These are phyloP conservation scores for Lampropteryx suffumata DNA, from an alignment of 2,888 invertebrate species.

Conservation along the genomic window DNA sequence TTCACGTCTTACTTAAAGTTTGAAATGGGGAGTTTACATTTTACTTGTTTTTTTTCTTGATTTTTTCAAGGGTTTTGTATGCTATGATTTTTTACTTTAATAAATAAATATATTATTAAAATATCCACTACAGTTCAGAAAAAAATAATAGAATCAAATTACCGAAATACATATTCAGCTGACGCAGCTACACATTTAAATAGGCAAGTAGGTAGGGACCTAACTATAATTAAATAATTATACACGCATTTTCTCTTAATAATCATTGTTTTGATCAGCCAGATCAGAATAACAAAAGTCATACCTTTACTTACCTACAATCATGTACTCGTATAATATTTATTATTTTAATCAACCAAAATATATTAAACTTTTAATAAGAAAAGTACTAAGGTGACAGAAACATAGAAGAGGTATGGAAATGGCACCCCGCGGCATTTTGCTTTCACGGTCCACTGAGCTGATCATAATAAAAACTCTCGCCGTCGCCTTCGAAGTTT, in stretches of 20 bases:
- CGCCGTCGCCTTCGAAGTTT: constrained; percentile 82
- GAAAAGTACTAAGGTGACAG: constrained; percentile 76
- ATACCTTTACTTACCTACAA: too few relatives aligned
- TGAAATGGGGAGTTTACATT: constrained; percentile 57
- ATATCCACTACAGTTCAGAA: too few relatives aligned
- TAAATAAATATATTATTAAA: too few relatives aligned
- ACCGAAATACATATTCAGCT: too few relatives aligned
- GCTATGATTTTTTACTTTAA: background rate
- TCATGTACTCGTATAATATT: background rate
- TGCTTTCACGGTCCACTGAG: constrained; percentile 83
- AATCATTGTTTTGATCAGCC: too few relatives aligned
- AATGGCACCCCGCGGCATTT: constrained; percentile 77
- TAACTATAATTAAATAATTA: too few relatives aligned
- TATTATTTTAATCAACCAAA: constrained; percentile 6
- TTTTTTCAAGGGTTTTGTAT: constrained; percentile 27
- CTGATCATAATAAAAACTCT: constrained; percentile 84
- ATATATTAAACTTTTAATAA: constrained; percentile 70
- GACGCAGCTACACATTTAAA: too few relatives aligned
- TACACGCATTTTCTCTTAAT: too few relatives aligned
- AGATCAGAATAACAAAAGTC: too few relatives aligned
- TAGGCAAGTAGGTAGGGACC: too few relatives aligned
- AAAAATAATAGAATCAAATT: too few relatives aligned
- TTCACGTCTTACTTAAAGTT: constrained; percentile 81
- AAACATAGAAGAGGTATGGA: constrained; percentile 80
- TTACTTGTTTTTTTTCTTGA: constrained; percentile 63